phyloP scores from a whole-genome alignment of 2,113 vertebrate species.

The Anarrhichthys ocellatus region DNA sequence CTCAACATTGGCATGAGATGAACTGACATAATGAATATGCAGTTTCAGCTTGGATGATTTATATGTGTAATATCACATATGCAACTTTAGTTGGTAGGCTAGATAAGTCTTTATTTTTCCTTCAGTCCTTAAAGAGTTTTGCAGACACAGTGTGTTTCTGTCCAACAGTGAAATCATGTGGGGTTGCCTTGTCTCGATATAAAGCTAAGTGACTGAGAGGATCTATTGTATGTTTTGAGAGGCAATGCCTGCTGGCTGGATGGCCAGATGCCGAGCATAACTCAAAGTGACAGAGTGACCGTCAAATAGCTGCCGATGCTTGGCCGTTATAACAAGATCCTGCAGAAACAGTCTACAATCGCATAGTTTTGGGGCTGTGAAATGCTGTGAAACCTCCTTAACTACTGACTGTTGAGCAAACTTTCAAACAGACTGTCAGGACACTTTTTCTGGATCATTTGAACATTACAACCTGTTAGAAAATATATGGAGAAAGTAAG shows the following conservation, averaged over 20 bases:
- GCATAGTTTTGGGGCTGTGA: slow-evolving; percentile 7
- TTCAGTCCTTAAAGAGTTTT: not conserved
- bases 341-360: slow-evolving; percentile 43
- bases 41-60: not conserved
- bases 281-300: slow-evolving; percentile 76
- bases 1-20: not conserved
- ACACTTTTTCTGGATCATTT: not conserved
- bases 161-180: slow-evolving; percentile 2
- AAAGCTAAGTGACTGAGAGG: slow-evolving; percentile 54
- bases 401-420: slow-evolving; percentile 32
- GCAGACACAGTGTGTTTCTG: slow-evolving; percentile 17
- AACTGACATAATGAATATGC: not conserved
- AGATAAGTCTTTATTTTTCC: not conserved
- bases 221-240: slow-evolving; percentile 64
- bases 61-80: not conserved
- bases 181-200: slow-evolving; percentile 45
- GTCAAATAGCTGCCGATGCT: slow-evolving; percentile 68
- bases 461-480: not conserved
- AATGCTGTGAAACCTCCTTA: slow-evolving; percentile 40
- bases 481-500: too few relatives aligned
- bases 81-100: not conserved
- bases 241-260: slow-evolving; percentile 55
- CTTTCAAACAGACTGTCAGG: slow-evolving; percentile 1
- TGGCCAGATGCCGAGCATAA: slow-evolving; percentile 72
- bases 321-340: slow-evolving; percentile 67